Evolutionary conservation across 2,888 invertebrate species (phyloP), one percentile per base, ranked within the genome.

Genomic region (Timema cristinae): DNA sequence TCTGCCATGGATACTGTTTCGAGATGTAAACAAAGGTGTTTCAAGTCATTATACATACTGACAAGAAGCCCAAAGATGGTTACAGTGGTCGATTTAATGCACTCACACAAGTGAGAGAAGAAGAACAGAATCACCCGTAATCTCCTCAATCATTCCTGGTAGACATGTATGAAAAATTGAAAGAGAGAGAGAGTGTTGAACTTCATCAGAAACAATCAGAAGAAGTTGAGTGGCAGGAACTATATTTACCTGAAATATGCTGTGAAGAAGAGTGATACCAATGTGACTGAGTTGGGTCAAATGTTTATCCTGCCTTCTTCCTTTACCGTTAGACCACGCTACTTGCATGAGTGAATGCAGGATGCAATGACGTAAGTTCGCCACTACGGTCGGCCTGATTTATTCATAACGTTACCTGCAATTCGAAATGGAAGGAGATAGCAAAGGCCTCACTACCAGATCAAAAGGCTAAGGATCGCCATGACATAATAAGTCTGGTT

Each of bases 321-420:
- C 13, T 80, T 73, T 66, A 76, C 74, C 7, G 81, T 81, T 15
- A 77, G 81, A 11, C 81, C 81, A 70, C 74, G 82, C 15, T 77
- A 81, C 73, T 81, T 82, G 81, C 79, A 79, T 70, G 78, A 81
- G 75, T 72, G 77, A 51, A 77, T 77, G 9, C 79, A 81, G 75
- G 80, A 82, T 76, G 81, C 79, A 5, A 78, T 80, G 77, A 75
- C 79, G 7, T 81, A 79, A 71, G 81, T 82, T 6, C 63, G 77
- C 32, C 74, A 78, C 56, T 81, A 76, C 77, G 82, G 82, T 0
- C 72, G 76, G 48, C 80, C 81, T 16, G 79, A 81, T 73, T 72
- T 81, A 7, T 82, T 81, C 72, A 77, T 81, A 7, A 81, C 80
- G 5, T 76, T 50, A 81, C 81, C 11, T 79, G 79, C 66, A 81